Evolutionary conservation across 1,140 invertebrate species (phyloP).

Genomic region (Macrostomum lignano): DNA sequence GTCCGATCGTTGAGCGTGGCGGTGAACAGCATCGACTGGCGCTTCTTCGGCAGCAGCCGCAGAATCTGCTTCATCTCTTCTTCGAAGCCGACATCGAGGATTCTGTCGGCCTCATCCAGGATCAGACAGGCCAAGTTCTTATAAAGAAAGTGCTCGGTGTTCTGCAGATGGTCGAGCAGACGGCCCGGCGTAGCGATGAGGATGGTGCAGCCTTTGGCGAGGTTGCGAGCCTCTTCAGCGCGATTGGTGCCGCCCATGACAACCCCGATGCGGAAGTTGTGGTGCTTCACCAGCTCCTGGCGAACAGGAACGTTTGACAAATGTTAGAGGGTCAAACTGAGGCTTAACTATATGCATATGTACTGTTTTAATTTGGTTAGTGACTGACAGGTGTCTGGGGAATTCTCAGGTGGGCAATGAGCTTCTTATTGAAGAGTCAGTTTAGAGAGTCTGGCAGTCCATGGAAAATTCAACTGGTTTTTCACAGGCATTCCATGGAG

Average conservation of each 20-base stretch:
- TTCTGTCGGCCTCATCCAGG: slow-evolving; percentile 93
- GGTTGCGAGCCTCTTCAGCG: slow-evolving; percentile 64
- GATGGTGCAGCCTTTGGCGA: slow-evolving; percentile 69
- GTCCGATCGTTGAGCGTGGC: slow-evolving; percentile 51
- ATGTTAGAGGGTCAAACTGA: too few species aligned
- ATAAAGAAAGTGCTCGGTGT: slow-evolving; percentile 67
- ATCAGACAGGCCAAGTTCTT: slow-evolving; percentile 86
- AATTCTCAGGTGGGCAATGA: too few species aligned
- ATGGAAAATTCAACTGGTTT: too few species aligned
- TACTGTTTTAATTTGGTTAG: too few species aligned
- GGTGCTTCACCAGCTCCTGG: not conserved
- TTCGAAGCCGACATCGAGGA: slow-evolving; percentile 92
- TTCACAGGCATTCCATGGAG: too few species aligned
- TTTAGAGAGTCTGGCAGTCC: too few species aligned
- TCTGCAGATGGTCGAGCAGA: slow-evolving; percentile 70
- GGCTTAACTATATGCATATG: too few species aligned
- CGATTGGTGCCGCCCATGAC: slow-evolving; percentile 83
- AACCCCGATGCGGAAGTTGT: slow-evolving; percentile 31
- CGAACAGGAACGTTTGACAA: too few species aligned
- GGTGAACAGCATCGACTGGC: slow-evolving; percentile 94
- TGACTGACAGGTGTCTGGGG: too few species aligned
- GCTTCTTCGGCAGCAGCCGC: slow-evolving; percentile 59
- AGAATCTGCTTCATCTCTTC: slow-evolving; percentile 92
- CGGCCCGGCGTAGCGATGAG: slow-evolving; percentile 93
- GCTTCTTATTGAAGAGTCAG: too few species aligned